Conservation (phyloP, 2,113 vertebrate species). For the Ictalurus furcatus region DNA sequence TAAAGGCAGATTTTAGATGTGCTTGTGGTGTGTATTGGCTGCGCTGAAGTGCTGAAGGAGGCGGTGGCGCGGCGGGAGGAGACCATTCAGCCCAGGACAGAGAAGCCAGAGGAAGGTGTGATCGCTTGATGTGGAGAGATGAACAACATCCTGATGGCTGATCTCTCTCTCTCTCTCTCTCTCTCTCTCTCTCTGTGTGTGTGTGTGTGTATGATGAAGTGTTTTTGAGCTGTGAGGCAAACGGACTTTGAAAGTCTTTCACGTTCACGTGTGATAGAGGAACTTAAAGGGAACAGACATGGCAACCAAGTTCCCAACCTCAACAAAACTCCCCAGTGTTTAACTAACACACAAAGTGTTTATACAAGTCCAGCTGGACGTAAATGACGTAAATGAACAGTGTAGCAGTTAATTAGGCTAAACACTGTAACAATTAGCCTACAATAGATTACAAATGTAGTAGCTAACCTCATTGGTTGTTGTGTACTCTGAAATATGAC, state of each 20-base stretch:
- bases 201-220: conserved; percentile 31
- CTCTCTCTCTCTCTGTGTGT: conserved; percentile 22
- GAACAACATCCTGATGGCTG: conserved; percentile 67
- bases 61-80: conserved; percentile 71
- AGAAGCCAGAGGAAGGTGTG: conserved; percentile 55
- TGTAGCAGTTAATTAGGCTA: conserved; percentile 1
- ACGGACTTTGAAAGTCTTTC: conserved; percentile 46
- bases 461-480: not conserved
- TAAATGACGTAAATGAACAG: not conserved
- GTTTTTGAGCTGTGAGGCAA: conserved; percentile 45
- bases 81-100: conserved; percentile 60
- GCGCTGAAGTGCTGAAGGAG: conserved; percentile 62
- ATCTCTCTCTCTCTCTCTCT: conserved; percentile 31
- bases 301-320: conserved; percentile 1
- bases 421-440: not conserved
- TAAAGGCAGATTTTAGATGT: conserved; percentile 46
- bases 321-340: not conserved
- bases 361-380: not conserved
- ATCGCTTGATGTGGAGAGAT: conserved; percentile 59
- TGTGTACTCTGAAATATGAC: not conserved
- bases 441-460: conserved; percentile 10
- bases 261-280: conserved; percentile 37
- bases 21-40: conserved; percentile 71
- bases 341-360: not conserved
- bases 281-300: conserved; percentile 23